Percentiles rank a stretch among this genome's conserved stretches.
Evolutionary conservation across 2,113 vertebrate genomes (phyloP).

Genomic region (Campylomormyrus numenius): DNA sequence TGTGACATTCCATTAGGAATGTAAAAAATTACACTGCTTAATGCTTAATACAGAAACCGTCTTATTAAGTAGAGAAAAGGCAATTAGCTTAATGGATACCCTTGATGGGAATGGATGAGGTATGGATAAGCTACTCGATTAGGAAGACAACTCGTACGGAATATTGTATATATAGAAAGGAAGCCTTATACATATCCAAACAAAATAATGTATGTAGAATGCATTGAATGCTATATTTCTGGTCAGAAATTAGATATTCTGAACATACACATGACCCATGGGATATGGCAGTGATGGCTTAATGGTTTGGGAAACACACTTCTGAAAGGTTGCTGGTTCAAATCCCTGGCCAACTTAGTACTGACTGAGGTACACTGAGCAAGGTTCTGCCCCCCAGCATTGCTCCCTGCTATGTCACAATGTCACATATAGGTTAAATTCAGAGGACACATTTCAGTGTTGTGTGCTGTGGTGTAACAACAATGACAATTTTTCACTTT

Average conservation of each 20-base stretch:
- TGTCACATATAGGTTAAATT: too few relatives aligned
- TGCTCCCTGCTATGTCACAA: too few relatives aligned
- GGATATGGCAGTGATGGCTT: too few relatives aligned
- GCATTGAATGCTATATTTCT: not conserved
- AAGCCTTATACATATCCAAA: not conserved
- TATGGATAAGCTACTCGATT: slow-evolving; percentile 27
- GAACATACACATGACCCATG: not conserved
- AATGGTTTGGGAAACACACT: too few relatives aligned
- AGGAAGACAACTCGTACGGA: not conserved
- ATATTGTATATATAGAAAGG: not conserved
- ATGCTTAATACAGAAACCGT: slow-evolving; percentile 30
- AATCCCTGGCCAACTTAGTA: too few relatives aligned
- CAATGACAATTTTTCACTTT: too few relatives aligned
- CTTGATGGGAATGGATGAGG: slow-evolving; percentile 33
- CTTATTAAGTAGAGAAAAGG: slow-evolving; percentile 32
- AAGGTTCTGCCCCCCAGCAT: too few relatives aligned
- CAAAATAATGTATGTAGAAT: not conserved
- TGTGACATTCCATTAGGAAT: slow-evolving; percentile 20
- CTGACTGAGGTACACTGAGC: too few relatives aligned
- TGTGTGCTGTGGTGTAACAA: too few relatives aligned
- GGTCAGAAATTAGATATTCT: not conserved
- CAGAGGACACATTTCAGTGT: too few relatives aligned
- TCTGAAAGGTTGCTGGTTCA: too few relatives aligned
- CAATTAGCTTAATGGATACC: slow-evolving; percentile 40
- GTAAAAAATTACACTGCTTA: slow-evolving; percentile 14